A percentile compares a stretch with the other conserved stretches of the same genome.
These are phyloP conservation scores for Myotis planiceps DNA, from an alignment of 2,797 vertebrate species.

Conservation along the genomic window DNA sequence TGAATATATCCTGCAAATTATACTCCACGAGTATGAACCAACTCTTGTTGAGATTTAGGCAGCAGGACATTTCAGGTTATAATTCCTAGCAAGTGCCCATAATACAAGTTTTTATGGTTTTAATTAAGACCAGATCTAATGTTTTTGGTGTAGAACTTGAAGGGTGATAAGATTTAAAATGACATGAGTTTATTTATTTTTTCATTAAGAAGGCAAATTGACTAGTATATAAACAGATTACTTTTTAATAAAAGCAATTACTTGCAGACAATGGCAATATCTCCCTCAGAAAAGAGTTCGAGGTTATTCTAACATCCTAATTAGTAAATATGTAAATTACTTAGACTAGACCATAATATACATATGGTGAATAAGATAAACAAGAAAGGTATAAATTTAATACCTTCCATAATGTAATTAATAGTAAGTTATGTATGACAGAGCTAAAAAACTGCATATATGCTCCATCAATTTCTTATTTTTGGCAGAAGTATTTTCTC, in stretches of 20 bases:
- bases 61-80: background rate
- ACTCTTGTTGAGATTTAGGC: background rate
- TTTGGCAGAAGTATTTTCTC: background rate
- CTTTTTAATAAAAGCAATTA: constrained; percentile 42
- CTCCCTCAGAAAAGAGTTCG: constrained; percentile 16
- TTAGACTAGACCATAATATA: background rate
- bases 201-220: constrained; percentile 51
- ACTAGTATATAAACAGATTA: constrained; percentile 56
- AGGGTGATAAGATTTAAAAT: constrained; percentile 21
- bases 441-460: background rate
- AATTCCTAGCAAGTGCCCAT: background rate
- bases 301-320: constrained; percentile 24
- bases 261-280: constrained; percentile 33
- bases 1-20: background rate
- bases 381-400: background rate
- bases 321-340: constrained; percentile 19
- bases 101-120: constrained; percentile 1
- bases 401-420: background rate
- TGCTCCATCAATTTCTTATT: background rate
- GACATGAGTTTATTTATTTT: constrained; percentile 6
- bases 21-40: background rate
- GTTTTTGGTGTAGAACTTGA: constrained; percentile 24
- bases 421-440: background rate
- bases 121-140: constrained; percentile 48
- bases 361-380: background rate